Evolutionary conservation across 1,140 invertebrate genomes (phyloP), one percentile per base, ranked within the genome.

Genomic region (Heliconius himera): DNA sequence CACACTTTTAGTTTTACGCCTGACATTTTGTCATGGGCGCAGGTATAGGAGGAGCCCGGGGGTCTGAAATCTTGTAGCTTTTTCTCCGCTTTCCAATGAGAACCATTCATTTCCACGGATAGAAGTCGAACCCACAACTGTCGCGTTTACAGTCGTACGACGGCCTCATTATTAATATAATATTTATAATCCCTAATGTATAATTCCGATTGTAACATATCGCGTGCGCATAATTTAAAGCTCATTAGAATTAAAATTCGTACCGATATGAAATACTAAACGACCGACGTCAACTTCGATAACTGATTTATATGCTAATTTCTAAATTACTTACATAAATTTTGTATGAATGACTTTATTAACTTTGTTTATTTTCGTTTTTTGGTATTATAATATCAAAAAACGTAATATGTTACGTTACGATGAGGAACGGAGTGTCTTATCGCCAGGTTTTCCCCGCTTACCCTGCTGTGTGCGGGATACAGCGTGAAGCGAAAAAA

Each of bases 271-370:
- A 60, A 60, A 73, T 78, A 56, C 77, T 60, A 74, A 73, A 78
- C 51, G 54, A 38, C 5, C 46, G 22, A 74, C 49, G 20, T 74
- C 20, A 72, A 77, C n/a, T 72, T 74, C 33, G 60, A 79, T 79
- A 74, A 79, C 72, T 74, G 73, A 79, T 79, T 79, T 79, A 79
- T 79, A 79, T 79, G 77, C 5, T 74, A 74, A 79, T 79, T 74
- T 75, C 54, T 13, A 66, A 66, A 36, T 36, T 36, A 6, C 33
- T 36, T 60, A 60, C n/a, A 26, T 60, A 60, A 9, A 60, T 60
- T 60, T 60, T 60, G 56, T 60, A 22, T 60, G 56, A 26, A 22
- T 22, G 56, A 11, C 3, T 60, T 22, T 26, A 6, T 60, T 8
- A 60, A 60, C 9, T 46, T 46, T 46, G 41, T 46, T 46, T 46